Evolutionary conservation across 2,113 vertebrate genomes (phyloP), one percentile per base, ranked within the genome.

Genomic region (Neopipo cinnamomea): DNA sequence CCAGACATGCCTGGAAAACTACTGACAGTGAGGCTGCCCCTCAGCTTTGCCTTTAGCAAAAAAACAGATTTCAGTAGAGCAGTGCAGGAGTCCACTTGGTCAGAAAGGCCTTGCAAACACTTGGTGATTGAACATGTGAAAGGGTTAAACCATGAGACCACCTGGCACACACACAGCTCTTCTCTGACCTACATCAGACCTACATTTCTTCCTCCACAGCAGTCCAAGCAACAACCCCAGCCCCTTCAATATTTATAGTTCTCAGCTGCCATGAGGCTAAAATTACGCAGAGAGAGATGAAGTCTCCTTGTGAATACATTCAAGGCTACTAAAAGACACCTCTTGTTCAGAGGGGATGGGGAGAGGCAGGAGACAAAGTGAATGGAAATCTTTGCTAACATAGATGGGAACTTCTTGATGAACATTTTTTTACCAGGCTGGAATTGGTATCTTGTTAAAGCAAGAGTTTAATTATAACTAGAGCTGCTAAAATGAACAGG

Each of bases 401-500:
- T 30, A 89, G 74, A 78, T 80, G 37, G 62, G 52, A 68, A 88
- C 67, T 50, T 1, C 21, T 79, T 23, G 28, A 37, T 42, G 37
- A 95, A 58, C 23, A 44, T 27, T 88, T 93, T n/a, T 88, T 83
- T n/a, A n/a, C 27, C 30, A 93, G 76, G 33, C 16, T 91, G 50
- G 24, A 94, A 85, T 78, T 86, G 46, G 12, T 84, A 67, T 88
- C 63, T 81, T 20, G 5, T 81, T 78, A 91, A 85, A 67, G 28
- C 19, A 66, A 75, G 35, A 72, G 27, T 88, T 96, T 85, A 89
- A 75, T 87, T 96, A 85, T 95, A 90, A 75, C 22, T 5, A 71
- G 67, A 90, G 49, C 37, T 82, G 74, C 46, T 59, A 58, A 49
- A 85, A 88, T 37, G 18, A 96, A 67, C 4, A 74, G 35, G 17